Base-by-base conservation (phyloP, 1,140 invertebrate genomes). In the Macrocentrus cingulum region DNA sequence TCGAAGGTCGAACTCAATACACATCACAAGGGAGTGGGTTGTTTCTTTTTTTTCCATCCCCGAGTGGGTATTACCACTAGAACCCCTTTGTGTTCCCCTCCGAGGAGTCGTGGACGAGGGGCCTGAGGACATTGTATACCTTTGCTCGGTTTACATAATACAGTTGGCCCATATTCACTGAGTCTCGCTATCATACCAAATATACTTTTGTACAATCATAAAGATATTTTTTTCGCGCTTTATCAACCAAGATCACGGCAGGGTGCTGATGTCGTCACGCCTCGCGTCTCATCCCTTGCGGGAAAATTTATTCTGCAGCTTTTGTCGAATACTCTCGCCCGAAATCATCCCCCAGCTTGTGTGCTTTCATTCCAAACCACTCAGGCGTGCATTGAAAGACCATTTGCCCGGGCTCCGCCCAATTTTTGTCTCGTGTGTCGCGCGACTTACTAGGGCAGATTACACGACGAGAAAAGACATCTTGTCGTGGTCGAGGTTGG, bases 331-430 rank as follows among this genome's bases (percentile, higher is more conserved):
- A n/a, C n/a, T n/a, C n/a, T 22, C 42, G 57, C 44, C 55, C 44
- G 9, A 36, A 18, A 20, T 39, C 46, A 39, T 11, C 15, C 39
- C 20, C 11, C 32, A 1, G 32, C 15, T 41, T 41, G 16, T 15
- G n/a, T 37, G 29, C 53, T 56, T 66, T 56, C 61, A 70, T 71
- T 70, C 59, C 59, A 71, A 70, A 63, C 69, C 69, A 61, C 57
- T 71, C 66, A 66, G 60, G 67, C 67, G 63, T 70, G 60, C 55
- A 69, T 70, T 56, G 62, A 69, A 71, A 67, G 62, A 63, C 66
- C 68, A 71, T 71, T 71, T 69, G 62, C 37, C 45, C 58, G 50
- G 46, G 59, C 59, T 68, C 69, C 70, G 67, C 70, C 70, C 61
- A 66, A 15, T 36, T 48, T 34, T 36, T 37, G 25, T 29, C 20